Conservation (phyloP, 2,797 vertebrate species). For the Parotocinclus haroldoi region DNA sequence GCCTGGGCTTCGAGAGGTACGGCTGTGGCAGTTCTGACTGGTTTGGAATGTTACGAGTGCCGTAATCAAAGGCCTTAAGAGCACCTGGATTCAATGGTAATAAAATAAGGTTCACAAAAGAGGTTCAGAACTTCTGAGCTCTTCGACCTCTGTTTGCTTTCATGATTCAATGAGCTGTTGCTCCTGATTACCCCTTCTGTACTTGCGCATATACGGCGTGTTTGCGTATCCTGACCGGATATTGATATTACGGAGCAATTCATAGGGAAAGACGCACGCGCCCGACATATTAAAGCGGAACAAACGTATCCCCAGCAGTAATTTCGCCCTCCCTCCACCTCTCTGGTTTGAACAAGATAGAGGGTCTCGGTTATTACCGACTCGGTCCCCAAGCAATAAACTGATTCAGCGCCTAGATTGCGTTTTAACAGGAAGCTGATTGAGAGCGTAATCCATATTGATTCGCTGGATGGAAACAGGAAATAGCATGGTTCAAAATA, state of each 20-base stretch:
- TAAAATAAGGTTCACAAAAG: conserved; percentile 24
- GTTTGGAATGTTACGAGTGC: conserved; percentile 17
- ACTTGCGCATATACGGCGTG: conserved; percentile 18
- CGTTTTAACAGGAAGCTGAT: conserved; percentile 77
- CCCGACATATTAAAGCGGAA: conserved; percentile 59
- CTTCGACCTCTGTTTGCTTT: conserved; percentile 33
- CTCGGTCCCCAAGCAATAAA: conserved; percentile 71
- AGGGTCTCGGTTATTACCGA: conserved; percentile 59
- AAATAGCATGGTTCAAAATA: conserved; percentile 78
- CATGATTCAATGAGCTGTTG: neutral
- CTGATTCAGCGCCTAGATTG: conserved; percentile 74
- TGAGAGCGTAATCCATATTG: conserved; percentile 77
- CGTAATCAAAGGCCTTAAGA: conserved; percentile 32
- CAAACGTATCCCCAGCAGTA: conserved; percentile 58
- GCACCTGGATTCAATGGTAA: conserved; percentile 34
- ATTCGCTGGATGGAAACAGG: conserved; percentile 80
- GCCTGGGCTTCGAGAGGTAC: conserved; percentile 24
- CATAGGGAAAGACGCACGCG: conserved; percentile 47
- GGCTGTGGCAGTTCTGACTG: conserved; percentile 27
- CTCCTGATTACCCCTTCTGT: neutral
- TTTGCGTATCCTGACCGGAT: conserved; percentile 47
- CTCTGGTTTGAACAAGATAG: conserved; percentile 60
- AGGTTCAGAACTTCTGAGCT: conserved; percentile 14
- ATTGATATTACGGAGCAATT: conserved; percentile 49
- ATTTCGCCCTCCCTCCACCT: conserved; percentile 50